Percentiles rank a stretch among this genome's conserved stretches.
phyloP scores from a whole-genome alignment of 2,888 invertebrate species.

The Lepeophtheirus nordmannii region DNA sequence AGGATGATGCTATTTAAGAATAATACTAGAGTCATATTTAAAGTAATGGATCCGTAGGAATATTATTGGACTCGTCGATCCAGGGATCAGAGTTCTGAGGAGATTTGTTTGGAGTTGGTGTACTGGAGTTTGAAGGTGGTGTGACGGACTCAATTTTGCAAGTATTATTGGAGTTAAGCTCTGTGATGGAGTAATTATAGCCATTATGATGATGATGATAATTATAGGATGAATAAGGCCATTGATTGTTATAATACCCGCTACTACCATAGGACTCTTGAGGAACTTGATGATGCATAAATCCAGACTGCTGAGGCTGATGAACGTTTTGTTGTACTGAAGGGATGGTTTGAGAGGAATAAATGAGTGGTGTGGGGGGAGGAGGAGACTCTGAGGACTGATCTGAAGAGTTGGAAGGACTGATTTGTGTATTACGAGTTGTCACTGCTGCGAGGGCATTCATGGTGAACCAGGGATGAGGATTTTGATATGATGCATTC shows the following conservation, averaged over 20 bases:
- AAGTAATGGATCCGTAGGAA: no score
- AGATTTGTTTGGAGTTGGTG: neutral
- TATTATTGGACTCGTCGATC: neutral
- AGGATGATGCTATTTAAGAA: no score
- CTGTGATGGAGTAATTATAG: neutral
- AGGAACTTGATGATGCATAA: neutral
- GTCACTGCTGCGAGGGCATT: neutral
- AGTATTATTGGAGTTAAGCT: neutral
- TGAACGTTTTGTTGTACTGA: neutral
- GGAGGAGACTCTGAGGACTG: neutral
- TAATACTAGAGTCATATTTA: no score
- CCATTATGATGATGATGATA: neutral
- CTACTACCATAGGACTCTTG: neutral
- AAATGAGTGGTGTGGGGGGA: neutral
- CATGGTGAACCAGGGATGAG: neutral
- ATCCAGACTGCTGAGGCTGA: neutral
- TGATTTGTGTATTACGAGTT: neutral
- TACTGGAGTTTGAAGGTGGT: neutral
- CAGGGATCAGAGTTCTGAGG: conserved; percentile 1
- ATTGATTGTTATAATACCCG: neutral
- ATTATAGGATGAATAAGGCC: neutral
- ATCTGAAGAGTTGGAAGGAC: neutral
- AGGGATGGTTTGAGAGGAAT: neutral
- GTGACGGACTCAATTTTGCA: neutral
- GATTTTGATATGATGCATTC: neutral